Evolutionary conservation across 2,797 vertebrate genomes (phyloP).

Genomic region (Bradypus variegatus): DNA sequence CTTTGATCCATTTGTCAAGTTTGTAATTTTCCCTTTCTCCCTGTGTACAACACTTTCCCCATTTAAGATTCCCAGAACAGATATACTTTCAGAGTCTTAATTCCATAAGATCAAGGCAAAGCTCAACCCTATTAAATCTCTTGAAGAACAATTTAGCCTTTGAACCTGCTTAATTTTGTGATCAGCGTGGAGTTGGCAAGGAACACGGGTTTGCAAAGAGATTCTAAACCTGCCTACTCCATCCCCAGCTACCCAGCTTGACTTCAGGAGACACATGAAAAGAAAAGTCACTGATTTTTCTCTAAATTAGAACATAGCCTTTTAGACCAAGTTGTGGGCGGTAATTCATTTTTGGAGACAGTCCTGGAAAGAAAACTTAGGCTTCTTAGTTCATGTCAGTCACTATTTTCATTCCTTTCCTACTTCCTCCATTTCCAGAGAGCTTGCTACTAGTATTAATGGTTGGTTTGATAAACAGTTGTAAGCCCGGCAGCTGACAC

Average conservation of each 20-base stretch:
- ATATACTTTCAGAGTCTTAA: not conserved
- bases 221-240: not conserved
- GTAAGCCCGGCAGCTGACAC: not conserved
- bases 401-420: not conserved
- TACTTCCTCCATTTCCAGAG: not conserved
- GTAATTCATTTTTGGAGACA: not conserved
- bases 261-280: not conserved
- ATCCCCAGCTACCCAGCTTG: not conserved
- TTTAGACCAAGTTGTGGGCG: not conserved
- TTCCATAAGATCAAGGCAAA: not conserved
- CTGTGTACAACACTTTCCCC: not conserved
- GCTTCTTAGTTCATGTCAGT: not conserved
- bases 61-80: not conserved
- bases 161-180: not conserved
- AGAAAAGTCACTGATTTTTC: not conserved
- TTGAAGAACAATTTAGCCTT: not conserved
- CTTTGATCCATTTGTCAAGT: not conserved
- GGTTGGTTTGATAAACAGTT: not conserved
- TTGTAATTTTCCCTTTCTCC: not conserved
- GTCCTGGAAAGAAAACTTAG: not conserved
- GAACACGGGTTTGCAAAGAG: not conserved
- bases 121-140: not conserved
- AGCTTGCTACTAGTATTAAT: not conserved
- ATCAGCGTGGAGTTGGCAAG: not conserved
- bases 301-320: not conserved